phyloP scores from a whole-genome alignment of 2,797 vertebrate species.

The Crypturellus tataupa region DNA sequence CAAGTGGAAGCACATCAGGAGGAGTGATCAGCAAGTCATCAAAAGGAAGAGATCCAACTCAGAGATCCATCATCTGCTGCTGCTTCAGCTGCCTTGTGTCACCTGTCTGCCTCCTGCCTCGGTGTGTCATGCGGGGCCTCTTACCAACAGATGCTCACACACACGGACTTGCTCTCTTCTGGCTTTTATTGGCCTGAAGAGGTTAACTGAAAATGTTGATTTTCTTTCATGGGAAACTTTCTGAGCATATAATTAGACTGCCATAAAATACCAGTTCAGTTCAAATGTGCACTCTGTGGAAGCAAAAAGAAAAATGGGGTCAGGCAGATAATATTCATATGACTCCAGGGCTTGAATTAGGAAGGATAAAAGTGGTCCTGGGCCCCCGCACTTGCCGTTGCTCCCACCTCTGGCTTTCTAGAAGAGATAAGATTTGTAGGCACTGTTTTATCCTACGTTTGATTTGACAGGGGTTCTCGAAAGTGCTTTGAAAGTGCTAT shows the following conservation, averaged over 20 bases:
- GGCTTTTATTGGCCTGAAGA: neutral
- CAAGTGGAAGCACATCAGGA: neutral
- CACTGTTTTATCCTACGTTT: neutral
- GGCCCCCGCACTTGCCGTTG: neutral
- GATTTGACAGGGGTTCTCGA: neutral
- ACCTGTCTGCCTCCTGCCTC: neutral
- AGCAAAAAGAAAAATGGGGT: neutral
- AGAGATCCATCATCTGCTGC: neutral
- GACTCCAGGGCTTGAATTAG: neutral
- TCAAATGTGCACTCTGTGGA: neutral
- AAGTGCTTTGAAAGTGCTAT: neutral
- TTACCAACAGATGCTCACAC: neutral
- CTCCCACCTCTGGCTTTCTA: neutral
- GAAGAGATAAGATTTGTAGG: neutral
- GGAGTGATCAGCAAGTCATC: neutral
- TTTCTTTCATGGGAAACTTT: neutral
- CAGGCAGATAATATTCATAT: neutral
- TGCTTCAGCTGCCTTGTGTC: neutral
- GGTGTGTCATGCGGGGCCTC: neutral
- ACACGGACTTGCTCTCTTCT: neutral
- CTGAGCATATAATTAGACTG: neutral
- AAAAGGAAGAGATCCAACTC: neutral
- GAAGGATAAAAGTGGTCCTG: neutral
- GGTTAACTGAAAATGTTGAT: neutral
- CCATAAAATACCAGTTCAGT: neutral